Conservation (phyloP, 2,113 vertebrate genomes). For the Australoheros scitulus region DNA sequence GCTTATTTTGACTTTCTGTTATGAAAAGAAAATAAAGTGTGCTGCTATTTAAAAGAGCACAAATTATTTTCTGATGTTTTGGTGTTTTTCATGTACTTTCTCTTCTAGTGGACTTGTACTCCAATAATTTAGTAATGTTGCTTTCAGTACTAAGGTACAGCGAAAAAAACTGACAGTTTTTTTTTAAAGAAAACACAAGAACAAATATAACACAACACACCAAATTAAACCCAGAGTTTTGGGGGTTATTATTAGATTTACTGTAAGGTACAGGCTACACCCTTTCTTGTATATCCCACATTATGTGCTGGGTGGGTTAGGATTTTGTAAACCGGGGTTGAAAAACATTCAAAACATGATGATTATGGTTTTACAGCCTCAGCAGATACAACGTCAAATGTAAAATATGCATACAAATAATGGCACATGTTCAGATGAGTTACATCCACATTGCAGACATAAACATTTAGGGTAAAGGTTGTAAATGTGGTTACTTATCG, state of each 20-base stretch:
- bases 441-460: background rate
- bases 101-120: background rate
- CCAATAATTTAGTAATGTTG: background rate
- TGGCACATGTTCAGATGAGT: background rate
- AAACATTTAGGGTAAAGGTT: constrained; percentile 25
- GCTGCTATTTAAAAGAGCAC: background rate
- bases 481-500: background rate
- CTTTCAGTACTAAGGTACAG: background rate
- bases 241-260: background rate
- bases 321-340: background rate
- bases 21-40: background rate
- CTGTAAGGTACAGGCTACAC: background rate
- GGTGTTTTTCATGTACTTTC: background rate
- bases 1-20: background rate
- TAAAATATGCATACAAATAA: constrained; percentile 20
- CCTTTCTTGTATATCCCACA: background rate
- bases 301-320: background rate
- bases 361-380: background rate
- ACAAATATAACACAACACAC: background rate
- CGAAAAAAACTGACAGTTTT: background rate
- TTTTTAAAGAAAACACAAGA: background rate
- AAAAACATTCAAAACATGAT: background rate
- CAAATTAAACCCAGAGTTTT: background rate
- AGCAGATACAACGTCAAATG: constrained; percentile 1
- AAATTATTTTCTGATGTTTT: background rate